Evolutionary conservation across 1,140 invertebrate species (phyloP), one percentile per base, ranked within the genome.

Genomic region (Drosophila pseudoobscura): DNA sequence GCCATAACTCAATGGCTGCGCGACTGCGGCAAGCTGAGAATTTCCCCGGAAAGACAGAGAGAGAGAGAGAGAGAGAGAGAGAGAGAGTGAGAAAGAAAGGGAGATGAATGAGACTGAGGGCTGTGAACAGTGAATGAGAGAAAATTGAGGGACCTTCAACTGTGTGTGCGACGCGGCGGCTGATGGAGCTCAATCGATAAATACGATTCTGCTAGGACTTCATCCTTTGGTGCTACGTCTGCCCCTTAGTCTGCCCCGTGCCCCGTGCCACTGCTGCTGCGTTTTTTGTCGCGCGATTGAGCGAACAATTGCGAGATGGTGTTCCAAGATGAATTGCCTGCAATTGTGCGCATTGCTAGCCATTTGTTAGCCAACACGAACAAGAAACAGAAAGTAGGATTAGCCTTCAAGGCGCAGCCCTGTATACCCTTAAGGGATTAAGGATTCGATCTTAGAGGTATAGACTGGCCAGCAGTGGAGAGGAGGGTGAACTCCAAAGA

Each of bases 1-100:
- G 83, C 83, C 83, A 87, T 87, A 87, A 87, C 78, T 87, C 83
- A 87, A 83, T 88, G 83, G 74, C 75, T 64, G 70, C 55, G 52
- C 75, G 61, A 66, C 58, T 63, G 74, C 55, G 66, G 75, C 66
- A 41, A 55, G 51, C 72, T 68, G 58, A 51, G 63, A 78, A 66
- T 78, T 62, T 62, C 35, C 53, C 41, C 9, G 17, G 61, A 31
- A 54, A 51, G 15, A 15, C 15, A 15, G 9, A n/a, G 35, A 35
- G 22, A 66, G 54, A 55, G 63, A 20, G 54, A 9, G 63, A 20
- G 54, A 9, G 26, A 8, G n/a, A 13, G 4, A n/a, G 13, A 49
- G 20, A 20, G 0, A 2, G 20, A 20, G 20, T 2, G 20, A 20
- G 20, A 46, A 47, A 55, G 29, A 31, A 31, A 31, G 3, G 3